These are phyloP conservation scores for Mormyrus lacerda DNA, from an alignment of 2,113 vertebrate genomes.

Conservation along the genomic window DNA sequence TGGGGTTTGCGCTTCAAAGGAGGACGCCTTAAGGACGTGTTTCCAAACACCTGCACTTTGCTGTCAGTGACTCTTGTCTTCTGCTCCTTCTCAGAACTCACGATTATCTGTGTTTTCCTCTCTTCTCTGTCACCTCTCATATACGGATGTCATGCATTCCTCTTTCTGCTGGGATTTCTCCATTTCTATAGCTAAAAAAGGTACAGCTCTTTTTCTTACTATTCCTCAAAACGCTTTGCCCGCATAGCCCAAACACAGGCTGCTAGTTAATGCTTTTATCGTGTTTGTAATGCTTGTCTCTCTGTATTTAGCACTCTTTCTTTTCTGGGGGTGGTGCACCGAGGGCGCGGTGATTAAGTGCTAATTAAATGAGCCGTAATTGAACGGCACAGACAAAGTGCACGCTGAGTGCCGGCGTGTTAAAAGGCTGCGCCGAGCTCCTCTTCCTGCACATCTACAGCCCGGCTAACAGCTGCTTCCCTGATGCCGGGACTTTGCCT, in stretches of 20 bases:
- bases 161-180: conserved; percentile 50
- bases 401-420: not conserved
- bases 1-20: not conserved
- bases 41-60: not conserved
- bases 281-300: conserved; percentile 38
- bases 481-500: not conserved
- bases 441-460: not conserved
- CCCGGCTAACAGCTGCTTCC: not conserved
- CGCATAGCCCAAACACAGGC: conserved; percentile 45
- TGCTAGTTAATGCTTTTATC: conserved; percentile 27
- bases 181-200: conserved; percentile 92
- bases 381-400: conserved; percentile 32
- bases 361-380: conserved; percentile 49
- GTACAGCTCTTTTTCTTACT: conserved; percentile 66
- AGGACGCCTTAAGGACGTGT: not conserved
- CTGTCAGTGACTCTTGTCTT: not conserved
- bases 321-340: conserved; percentile 42
- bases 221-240: conserved; percentile 43
- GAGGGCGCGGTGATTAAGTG: conserved; percentile 43
- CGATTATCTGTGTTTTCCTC: conserved; percentile 42
- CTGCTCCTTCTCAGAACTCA: conserved; percentile 34
- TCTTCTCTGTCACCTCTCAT: conserved; percentile 39
- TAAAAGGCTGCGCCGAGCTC: not conserved
- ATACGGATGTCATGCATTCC: conserved; percentile 58
- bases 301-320: conserved; percentile 37